Conservation (phyloP, 2,888 invertebrate species). For the Eupelmus urozonus region DNA sequence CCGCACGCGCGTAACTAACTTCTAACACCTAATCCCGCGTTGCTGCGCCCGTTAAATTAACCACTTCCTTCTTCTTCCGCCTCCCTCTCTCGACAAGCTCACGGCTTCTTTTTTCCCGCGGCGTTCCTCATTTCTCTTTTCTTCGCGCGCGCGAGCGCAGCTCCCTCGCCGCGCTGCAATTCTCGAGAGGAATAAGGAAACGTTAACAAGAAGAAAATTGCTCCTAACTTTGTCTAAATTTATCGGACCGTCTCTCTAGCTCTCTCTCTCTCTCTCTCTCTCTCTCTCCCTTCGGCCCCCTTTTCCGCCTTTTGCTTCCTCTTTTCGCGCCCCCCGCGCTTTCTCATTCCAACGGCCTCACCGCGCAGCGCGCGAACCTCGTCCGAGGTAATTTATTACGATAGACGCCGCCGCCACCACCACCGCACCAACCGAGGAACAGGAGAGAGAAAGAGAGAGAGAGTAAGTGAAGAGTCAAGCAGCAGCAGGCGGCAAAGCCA, state of each 20-base stretch:
- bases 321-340: slow-evolving; percentile 10
- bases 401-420: background rate
- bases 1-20: slow-evolving; percentile 67
- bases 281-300: background rate
- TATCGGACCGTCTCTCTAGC: slow-evolving; percentile 60
- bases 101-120: background rate
- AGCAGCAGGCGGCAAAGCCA: too few relatives aligned
- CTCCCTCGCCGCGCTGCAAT: slow-evolving; percentile 18
- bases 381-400: slow-evolving; percentile 23
- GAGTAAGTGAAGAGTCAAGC: background rate
- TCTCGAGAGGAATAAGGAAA: slow-evolving; percentile 59
- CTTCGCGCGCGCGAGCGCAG: background rate
- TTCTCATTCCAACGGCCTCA: slow-evolving; percentile 1
- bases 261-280: slow-evolving; percentile 4
- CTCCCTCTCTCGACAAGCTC: too few relatives aligned
- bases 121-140: slow-evolving; percentile 12
- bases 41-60: slow-evolving; percentile 65
- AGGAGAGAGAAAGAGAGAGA: slow-evolving; percentile 42
- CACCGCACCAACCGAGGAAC: background rate
- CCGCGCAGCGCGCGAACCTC: background rate
- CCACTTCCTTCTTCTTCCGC: slow-evolving; percentile 59
- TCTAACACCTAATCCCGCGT: slow-evolving; percentile 64
- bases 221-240: slow-evolving; percentile 65
- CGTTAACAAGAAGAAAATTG: slow-evolving; percentile 69
- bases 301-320: background rate